These are phyloP conservation scores for Phytoseiulus persimilis DNA, from an alignment of 2,888 invertebrate species.

Conservation along the genomic window DNA sequence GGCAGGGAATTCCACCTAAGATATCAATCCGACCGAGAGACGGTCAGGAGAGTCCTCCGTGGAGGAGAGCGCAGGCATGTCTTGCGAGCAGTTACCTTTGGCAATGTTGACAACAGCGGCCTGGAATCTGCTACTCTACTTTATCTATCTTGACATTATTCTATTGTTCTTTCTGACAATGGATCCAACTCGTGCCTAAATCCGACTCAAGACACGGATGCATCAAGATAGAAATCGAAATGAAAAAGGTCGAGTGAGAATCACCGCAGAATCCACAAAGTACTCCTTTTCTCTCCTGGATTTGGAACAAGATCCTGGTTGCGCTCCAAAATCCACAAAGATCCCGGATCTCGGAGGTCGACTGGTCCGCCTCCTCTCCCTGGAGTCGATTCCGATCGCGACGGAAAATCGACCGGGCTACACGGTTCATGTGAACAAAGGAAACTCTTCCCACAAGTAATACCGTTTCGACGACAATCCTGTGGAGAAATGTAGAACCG, in stretches of 20 bases:
- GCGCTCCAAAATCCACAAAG: too few relatives aligned
- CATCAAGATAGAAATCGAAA: background rate
- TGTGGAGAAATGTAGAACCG: too few relatives aligned
- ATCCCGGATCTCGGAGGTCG: too few relatives aligned
- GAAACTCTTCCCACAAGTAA: too few relatives aligned
- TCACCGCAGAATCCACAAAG: background rate
- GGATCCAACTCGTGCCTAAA: background rate
- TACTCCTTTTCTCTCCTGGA: background rate
- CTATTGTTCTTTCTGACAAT: background rate
- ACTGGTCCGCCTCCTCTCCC: too few relatives aligned
- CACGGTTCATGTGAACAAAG: too few relatives aligned
- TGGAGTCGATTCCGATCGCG: too few relatives aligned
- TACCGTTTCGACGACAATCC: too few relatives aligned
- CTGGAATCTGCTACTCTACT: background rate
- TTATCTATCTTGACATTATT: background rate
- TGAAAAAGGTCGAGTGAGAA: background rate
- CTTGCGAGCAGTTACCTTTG: background rate
- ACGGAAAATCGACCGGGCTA: too few relatives aligned
- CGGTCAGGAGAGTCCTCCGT: background rate
- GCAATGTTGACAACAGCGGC: background rate
- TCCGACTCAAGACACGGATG: background rate
- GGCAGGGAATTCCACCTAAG: too few relatives aligned
- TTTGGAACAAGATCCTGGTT: background rate
- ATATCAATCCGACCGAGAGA: too few relatives aligned
- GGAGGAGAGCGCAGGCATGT: background rate